Conservation (phyloP, 2,113 vertebrate genomes). For the Holacanthus passer region DNA sequence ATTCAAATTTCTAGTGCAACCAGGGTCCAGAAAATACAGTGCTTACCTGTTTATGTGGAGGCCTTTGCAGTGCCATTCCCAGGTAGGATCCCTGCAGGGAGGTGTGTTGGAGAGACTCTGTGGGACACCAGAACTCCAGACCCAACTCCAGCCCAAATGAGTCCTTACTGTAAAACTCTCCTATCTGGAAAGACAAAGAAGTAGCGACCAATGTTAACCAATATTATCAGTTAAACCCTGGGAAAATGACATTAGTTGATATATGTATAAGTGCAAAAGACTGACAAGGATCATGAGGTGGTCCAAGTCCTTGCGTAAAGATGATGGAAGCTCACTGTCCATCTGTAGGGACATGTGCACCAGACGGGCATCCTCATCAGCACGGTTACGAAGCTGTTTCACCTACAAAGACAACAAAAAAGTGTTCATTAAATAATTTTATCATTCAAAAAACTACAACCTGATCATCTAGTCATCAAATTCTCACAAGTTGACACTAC, state of each 20-base stretch:
- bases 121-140: constrained; percentile 96
- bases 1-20: neutral
- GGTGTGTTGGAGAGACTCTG: constrained; percentile 94
- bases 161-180: constrained; percentile 93
- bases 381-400: constrained; percentile 96
- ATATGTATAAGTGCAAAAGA: neutral
- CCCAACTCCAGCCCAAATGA: constrained; percentile 92
- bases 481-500: neutral
- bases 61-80: constrained; percentile 93
- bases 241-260: neutral
- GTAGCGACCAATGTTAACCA: neutral
- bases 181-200: constrained; percentile 85
- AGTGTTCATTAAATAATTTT: neutral
- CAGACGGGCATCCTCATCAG: constrained; percentile 96
- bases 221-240: neutral
- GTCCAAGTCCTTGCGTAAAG: constrained; percentile 92
- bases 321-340: constrained; percentile 93
- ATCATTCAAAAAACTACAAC: neutral
- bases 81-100: constrained; percentile 94
- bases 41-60: constrained; percentile 95
- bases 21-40: neutral
- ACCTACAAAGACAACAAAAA: constrained; percentile 83
- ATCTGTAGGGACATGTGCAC: constrained; percentile 97
- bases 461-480: neutral
- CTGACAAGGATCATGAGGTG: constrained; percentile 96